Evolutionary conservation across 2,113 vertebrate genomes (phyloP).

Genomic region (Setophaga petechia): DNA sequence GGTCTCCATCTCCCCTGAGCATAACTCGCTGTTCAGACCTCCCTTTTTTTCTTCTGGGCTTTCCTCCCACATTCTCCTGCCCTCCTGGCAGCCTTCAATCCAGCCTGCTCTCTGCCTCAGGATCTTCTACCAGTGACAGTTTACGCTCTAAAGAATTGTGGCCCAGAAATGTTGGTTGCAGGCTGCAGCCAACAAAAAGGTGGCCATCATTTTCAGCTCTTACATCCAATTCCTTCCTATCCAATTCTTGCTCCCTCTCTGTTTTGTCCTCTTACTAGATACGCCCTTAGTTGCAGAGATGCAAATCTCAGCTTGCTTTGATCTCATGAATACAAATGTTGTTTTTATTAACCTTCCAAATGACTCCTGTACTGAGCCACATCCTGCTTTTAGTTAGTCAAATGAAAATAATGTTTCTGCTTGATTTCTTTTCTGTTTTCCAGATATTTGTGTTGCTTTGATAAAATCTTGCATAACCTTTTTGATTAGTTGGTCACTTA

Average conservation of each 20-base stretch:
- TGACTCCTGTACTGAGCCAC: neutral
- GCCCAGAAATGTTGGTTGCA: neutral
- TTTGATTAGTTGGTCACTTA: slow-evolving; percentile 43
- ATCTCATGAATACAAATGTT: slow-evolving; percentile 51
- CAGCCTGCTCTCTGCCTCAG: neutral
- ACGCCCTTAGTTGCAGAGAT: neutral
- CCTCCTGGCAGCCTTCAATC: neutral
- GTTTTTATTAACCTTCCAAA: slow-evolving; percentile 53
- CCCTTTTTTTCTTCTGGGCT: neutral
- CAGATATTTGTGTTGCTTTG: neutral
- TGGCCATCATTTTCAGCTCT: neutral
- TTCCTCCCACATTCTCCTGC: neutral
- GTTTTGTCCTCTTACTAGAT: neutral
- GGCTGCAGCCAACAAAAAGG: neutral
- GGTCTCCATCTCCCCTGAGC: neutral
- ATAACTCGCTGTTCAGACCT: neutral
- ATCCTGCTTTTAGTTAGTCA: slow-evolving; percentile 11
- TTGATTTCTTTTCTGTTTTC: slow-evolving; percentile 24
- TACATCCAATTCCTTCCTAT: neutral
- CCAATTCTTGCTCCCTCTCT: neutral
- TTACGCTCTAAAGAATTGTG: neutral
- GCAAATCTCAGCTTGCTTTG: slow-evolving; percentile 42
- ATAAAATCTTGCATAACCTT: neutral
- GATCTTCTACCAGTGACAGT: neutral
- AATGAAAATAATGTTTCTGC: slow-evolving; percentile 12